Conservation (phyloP, 1,140 invertebrate species). For the Atopsyche davidsoni region DNA sequence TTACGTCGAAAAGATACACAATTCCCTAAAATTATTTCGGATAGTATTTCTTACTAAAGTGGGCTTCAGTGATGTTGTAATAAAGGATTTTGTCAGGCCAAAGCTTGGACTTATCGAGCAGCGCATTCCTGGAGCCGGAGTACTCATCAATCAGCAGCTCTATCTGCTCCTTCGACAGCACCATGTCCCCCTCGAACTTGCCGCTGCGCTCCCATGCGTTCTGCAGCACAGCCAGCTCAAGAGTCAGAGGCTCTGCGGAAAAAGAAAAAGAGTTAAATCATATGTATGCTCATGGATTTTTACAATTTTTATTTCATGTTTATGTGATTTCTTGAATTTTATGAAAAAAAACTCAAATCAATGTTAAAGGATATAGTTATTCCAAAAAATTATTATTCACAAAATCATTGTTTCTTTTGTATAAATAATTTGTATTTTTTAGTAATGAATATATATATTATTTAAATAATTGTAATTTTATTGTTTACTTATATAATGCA, state of each 20-base stretch:
- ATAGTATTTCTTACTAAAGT: slow-evolving; percentile 52
- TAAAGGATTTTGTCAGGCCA: slow-evolving; percentile 61
- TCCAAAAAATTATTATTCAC: not conserved
- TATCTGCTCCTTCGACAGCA: slow-evolving; percentile 43
- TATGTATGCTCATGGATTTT: not conserved
- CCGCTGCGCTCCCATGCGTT: slow-evolving; percentile 47
- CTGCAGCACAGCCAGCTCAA: slow-evolving; percentile 21
- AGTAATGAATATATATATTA: not conserved
- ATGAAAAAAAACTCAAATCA: not conserved
- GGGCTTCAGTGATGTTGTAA: slow-evolving; percentile 52
- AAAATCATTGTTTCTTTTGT: not conserved
- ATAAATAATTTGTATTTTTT: not conserved
- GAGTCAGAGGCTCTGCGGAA: slow-evolving; percentile 16
- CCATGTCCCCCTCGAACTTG: slow-evolving; percentile 48
- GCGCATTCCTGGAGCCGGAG: slow-evolving; percentile 50
- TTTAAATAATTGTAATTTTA: too few species aligned
- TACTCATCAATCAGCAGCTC: slow-evolving; percentile 40
- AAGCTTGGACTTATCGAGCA: slow-evolving; percentile 50
- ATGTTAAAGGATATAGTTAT: not conserved
- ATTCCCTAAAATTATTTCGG: not conserved
- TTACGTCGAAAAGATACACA: not conserved
- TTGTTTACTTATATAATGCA: too few species aligned
- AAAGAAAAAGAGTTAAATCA: not conserved
- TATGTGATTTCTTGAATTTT: not conserved
- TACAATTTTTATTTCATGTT: not conserved